phyloP scores from a whole-genome alignment of 2,888 invertebrate species.

The Tenthredo notha region DNA sequence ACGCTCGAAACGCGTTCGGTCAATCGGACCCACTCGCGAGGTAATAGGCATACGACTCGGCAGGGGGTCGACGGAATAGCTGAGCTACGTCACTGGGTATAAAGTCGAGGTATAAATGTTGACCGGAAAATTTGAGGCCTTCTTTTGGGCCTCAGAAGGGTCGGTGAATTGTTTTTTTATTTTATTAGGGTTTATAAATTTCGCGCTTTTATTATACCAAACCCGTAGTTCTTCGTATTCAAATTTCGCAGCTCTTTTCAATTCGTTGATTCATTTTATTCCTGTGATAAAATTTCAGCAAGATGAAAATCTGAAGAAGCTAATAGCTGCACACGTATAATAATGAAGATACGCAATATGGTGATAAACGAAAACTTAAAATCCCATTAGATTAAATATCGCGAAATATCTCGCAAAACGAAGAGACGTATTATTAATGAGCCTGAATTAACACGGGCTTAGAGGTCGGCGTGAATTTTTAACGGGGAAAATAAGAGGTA shows the following conservation, averaged over 20 bases:
- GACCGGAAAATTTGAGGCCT: not conserved
- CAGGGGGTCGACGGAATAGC: conserved; percentile 50
- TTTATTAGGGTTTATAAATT: not conserved
- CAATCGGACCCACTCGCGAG: conserved; percentile 49
- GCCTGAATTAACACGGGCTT: not conserved
- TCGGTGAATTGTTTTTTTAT: not conserved
- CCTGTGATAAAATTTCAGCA: too few species aligned
- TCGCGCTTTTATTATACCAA: not conserved
- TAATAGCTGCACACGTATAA: too few species aligned
- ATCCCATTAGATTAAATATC: not conserved
- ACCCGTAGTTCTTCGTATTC: not conserved
- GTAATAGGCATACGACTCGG: conserved; percentile 50
- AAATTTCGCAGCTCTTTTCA: not conserved
- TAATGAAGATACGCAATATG: not conserved
- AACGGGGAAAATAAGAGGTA: not conserved
- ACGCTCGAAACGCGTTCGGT: conserved; percentile 49
- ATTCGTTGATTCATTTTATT: not conserved
- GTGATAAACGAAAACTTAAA: not conserved
- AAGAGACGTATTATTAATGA: conserved; percentile 1
- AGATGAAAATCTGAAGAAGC: too few species aligned
- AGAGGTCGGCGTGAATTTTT: not conserved
- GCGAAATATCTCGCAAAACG: not conserved
- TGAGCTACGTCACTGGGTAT: conserved; percentile 43
- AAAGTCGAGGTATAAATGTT: not conserved
- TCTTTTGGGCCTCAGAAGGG: not conserved